Conservation (phyloP, 2,888 invertebrate species). For the Megaustenia siamemsis region DNA sequence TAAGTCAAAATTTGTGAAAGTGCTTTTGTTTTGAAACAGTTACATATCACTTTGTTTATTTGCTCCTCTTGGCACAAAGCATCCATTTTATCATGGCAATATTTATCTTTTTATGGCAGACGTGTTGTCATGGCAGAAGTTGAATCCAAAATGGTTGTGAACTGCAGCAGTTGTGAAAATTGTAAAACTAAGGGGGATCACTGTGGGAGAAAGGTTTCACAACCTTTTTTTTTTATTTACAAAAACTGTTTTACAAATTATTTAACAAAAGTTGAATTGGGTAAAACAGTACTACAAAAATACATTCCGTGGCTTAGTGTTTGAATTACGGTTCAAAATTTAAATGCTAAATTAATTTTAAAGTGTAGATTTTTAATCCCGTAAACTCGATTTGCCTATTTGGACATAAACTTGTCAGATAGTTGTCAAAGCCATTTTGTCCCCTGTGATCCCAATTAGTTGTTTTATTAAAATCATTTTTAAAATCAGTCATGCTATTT, state of each 20-base stretch:
- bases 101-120: no score
- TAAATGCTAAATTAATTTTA: no score
- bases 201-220: not conserved
- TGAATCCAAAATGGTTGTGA: no score
- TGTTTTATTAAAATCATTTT: slow-evolving; percentile 53
- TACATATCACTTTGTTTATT: no score
- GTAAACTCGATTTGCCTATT: not conserved
- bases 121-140: no score
- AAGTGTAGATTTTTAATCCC: not conserved
- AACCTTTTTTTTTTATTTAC: not conserved
- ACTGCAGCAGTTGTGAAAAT: not conserved
- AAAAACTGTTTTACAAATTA: not conserved
- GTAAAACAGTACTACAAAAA: no score
- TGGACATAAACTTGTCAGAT: not conserved
- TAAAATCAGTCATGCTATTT: slow-evolving; percentile 24
- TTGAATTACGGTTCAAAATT: no score
- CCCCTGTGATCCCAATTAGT: slow-evolving; percentile 71
- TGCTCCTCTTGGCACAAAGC: no score
- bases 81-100: no score
- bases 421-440: slow-evolving; percentile 66
- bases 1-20: no score
- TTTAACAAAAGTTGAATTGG: not conserved
- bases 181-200: slow-evolving; percentile 25
- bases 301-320: not conserved
- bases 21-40: no score